These are phyloP conservation scores for Hypomecis atomaria DNA, from an alignment of 2,888 invertebrate genomes.

Conservation along the genomic window DNA sequence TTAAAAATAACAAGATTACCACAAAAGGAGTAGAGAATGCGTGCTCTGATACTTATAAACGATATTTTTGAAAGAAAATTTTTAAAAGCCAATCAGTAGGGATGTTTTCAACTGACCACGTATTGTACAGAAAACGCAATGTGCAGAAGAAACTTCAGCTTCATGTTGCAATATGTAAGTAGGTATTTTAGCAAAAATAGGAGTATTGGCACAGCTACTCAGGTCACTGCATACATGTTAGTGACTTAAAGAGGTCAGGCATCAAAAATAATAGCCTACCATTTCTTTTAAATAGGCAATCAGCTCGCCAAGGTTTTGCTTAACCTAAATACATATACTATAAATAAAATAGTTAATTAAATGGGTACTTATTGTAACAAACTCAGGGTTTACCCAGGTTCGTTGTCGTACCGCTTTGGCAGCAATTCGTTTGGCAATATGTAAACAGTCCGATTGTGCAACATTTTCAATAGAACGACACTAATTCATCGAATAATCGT, in stretches of 20 bases:
- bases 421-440: slow-evolving; percentile 79
- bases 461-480: slow-evolving; percentile 58
- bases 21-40: no score
- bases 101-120: no score
- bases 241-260: slow-evolving; percentile 19
- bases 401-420: slow-evolving; percentile 76
- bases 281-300: slow-evolving; percentile 7
- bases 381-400: slow-evolving; percentile 64
- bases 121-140: no score
- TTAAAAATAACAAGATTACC: no score
- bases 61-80: no score
- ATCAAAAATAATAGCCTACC: slow-evolving; percentile 10
- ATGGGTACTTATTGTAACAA: slow-evolving; percentile 14
- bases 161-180: no score
- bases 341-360: background rate
- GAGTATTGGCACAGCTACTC: background rate
- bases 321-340: slow-evolving; percentile 10
- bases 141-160: no score
- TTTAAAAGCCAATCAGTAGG: no score
- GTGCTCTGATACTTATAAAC: no score
- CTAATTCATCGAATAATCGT: slow-evolving; percentile 6
- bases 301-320: slow-evolving; percentile 1
- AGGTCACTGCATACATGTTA: slow-evolving; percentile 6
- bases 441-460: slow-evolving; percentile 78
- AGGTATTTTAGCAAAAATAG: no score